Evolutionary conservation across 2,113 vertebrate species (phyloP).

Genomic region (Dicaeum eximium): DNA sequence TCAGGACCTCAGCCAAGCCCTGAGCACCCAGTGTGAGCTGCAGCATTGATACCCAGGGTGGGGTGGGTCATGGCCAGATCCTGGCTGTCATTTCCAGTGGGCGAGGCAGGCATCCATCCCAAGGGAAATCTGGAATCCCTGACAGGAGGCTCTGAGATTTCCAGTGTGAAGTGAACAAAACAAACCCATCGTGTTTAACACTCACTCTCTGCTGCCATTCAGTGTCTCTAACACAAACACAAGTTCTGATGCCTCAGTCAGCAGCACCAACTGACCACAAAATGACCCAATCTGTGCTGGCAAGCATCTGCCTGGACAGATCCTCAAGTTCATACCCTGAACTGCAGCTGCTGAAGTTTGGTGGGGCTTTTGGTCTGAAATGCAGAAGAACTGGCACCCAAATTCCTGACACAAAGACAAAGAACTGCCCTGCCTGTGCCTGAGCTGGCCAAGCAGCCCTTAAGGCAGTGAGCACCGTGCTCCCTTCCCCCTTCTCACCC

Average conservation of each 20-base stretch:
- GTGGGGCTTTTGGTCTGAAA: background rate
- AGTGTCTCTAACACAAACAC: background rate
- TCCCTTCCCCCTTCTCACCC: constrained; percentile 14
- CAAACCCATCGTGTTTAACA: background rate
- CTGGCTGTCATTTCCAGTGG: background rate
- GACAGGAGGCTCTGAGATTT: background rate
- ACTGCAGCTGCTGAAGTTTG: background rate
- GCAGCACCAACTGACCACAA: background rate
- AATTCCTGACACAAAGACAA: background rate
- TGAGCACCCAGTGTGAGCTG: background rate
- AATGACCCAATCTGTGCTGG: background rate
- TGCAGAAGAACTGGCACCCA: background rate
- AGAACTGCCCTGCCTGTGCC: background rate
- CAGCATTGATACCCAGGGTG: background rate
- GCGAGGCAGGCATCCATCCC: background rate
- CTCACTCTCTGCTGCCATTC: background rate
- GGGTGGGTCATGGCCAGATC: background rate
- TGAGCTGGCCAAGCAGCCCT: background rate
- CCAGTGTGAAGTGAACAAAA: background rate
- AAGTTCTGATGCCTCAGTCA: background rate
- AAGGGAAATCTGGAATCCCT: background rate
- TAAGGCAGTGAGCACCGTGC: rapidly evolving
- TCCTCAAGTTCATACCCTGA: rapidly evolving
- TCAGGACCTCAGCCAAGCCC: background rate
- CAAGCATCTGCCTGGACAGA: background rate